phyloP scores from a whole-genome alignment of 2,888 invertebrate genomes.

The Phania funesta region DNA sequence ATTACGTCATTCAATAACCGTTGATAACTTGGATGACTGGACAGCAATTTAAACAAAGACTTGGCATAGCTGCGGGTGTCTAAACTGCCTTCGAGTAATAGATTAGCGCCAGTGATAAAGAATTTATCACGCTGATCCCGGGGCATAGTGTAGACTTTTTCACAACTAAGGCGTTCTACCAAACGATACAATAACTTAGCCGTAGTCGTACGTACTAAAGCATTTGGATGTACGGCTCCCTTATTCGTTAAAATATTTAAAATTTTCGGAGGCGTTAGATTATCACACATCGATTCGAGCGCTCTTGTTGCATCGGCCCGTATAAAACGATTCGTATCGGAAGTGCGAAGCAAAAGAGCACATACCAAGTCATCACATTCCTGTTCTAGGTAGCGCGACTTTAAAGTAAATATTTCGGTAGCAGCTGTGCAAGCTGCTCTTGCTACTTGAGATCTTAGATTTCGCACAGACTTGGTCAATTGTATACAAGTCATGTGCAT shows the following conservation, averaged over 20 bases:
- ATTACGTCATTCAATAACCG: conserved; percentile 89
- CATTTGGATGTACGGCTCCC: conserved; percentile 91
- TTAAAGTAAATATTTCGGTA: conserved; percentile 88
- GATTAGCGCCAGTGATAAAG: conserved; percentile 89
- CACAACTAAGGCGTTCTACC: conserved; percentile 87
- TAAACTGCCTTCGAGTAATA: conserved; percentile 91
- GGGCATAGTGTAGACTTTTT: conserved; percentile 86
- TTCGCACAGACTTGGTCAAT: conserved; percentile 89
- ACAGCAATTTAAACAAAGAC: conserved; percentile 87
- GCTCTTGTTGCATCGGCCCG: conserved; percentile 91
- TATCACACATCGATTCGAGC: conserved; percentile 89
- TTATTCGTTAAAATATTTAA: conserved; percentile 85
- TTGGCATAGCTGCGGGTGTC: conserved; percentile 92
- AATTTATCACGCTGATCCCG: conserved; percentile 90
- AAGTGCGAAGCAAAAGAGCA: conserved; percentile 91
- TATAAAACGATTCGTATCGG: conserved; percentile 96
- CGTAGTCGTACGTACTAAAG: conserved; percentile 91
- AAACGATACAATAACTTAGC: conserved; percentile 88
- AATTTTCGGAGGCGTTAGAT: conserved; percentile 86
- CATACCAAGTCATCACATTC: conserved; percentile 93
- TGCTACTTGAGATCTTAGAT: conserved; percentile 95
- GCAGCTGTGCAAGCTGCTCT: conserved; percentile 92
- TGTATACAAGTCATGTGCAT: conserved; percentile 87
- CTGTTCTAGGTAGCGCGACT: conserved; percentile 83
- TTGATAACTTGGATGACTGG: conserved; percentile 88